Base-by-base conservation (phyloP, 2,113 vertebrate species). In the Nyctibius bracteatus region DNA sequence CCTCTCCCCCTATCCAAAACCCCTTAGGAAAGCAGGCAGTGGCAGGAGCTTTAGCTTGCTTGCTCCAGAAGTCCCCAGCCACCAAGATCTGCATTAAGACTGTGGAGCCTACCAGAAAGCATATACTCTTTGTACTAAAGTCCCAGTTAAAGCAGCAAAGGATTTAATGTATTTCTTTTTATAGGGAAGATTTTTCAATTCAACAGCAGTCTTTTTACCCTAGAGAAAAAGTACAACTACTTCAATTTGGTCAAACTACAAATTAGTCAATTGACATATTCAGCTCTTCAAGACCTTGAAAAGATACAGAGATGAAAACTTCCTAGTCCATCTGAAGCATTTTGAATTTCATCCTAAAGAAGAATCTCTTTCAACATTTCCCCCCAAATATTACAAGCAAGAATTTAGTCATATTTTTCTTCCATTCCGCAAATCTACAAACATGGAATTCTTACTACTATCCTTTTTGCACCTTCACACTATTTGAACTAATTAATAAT, bases 371-470 rank as follows among this genome's bases (percentile, higher is more conserved):
- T 81, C 88, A 94, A 93, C 55, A 75, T 93, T 92, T 94, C 90
- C 88, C 94, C 91, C 94, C 91, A 95, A 94, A 95, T 92, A 86
- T 85, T 58, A 94, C 31, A 70, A 93, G 44, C 44, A 90, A 79
- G 31, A 78, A 70, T 81, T 67, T 58, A 47, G 9, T 44, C 0
- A 18, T 37, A 46, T 68, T 86, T 86, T 87, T 44, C 6, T 91
- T 86, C 25, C 49, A 31, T 39, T 86, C 30, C 24, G 21, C 51
- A 51, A 78, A 78, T 14, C 30, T 33, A 43, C 33, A 57, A 66
- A 39, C 17, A 59, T 1, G 24, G 33, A 88, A 83, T 74, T 81
- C 41, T 78, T 83, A 65, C 7, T 91, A 51, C 31, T 27, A 15
- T 49, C 14, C 28, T 86, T 89, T 67, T 52, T 81, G 30, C 25